phyloP scores from a whole-genome alignment of 1,140 invertebrate genomes.

The Neomicropteryx cornuta region DNA sequence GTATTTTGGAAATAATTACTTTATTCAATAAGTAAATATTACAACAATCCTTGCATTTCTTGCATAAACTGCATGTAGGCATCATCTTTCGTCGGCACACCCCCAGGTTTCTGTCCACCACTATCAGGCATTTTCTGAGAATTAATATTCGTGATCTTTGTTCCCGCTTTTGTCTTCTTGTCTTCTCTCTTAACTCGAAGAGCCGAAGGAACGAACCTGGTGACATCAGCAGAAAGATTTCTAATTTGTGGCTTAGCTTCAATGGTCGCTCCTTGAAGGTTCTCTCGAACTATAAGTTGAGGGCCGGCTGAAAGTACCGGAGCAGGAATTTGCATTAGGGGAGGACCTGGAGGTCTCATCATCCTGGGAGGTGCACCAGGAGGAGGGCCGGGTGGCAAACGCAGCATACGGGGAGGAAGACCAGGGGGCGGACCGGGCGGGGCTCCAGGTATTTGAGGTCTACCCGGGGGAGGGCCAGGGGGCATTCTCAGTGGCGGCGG shows the following conservation, averaged over 20 bases:
- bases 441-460: slow-evolving; percentile 41
- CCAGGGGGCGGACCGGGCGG: slow-evolving; percentile 62
- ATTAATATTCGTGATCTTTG: slow-evolving; percentile 30
- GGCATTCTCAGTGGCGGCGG: slow-evolving; percentile 24
- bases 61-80: slow-evolving; percentile 97
- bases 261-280: slow-evolving; percentile 61
- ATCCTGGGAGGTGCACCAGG: slow-evolving; percentile 45
- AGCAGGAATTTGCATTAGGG: slow-evolving; percentile 54
- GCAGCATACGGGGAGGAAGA: slow-evolving; percentile 29
- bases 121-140: slow-evolving; percentile 18
- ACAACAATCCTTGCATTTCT: slow-evolving; percentile 92
- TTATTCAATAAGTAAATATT: no score
- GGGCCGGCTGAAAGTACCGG: slow-evolving; percentile 69
- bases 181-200: slow-evolving; percentile 82
- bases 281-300: slow-evolving; percentile 61
- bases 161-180: slow-evolving; percentile 38
- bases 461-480: slow-evolving; percentile 51
- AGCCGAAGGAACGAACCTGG: slow-evolving; percentile 86
- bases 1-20: no score
- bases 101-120: slow-evolving; percentile 12
- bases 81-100: slow-evolving; percentile 81
- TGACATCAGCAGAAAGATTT: slow-evolving; percentile 90
- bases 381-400: slow-evolving; percentile 29
- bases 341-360: slow-evolving; percentile 40
- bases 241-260: slow-evolving; percentile 92